Conservation (phyloP, 35 echinoderm and acorn worm genomes). For the Strongylocentrotus purpuratus region DNA sequence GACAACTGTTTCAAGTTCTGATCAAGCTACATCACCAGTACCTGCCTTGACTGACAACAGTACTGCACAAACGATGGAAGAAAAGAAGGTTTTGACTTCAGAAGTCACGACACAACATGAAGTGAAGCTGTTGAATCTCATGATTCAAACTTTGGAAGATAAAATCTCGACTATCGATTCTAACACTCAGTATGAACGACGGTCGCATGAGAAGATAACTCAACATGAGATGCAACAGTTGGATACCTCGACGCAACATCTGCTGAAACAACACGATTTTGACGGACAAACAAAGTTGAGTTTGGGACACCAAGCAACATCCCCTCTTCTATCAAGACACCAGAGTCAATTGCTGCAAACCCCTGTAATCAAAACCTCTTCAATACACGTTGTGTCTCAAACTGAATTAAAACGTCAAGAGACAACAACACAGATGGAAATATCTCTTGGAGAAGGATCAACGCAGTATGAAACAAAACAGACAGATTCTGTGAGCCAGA, state of each 20-base stretch:
- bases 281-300: not conserved
- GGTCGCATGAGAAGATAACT: not conserved
- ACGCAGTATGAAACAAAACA: conserved; percentile 18
- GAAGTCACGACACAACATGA: conserved; percentile 4
- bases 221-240: not conserved
- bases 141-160: conserved; percentile 30
- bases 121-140: conserved; percentile 12
- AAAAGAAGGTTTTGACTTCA: not conserved
- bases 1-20: not conserved
- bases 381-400: not conserved
- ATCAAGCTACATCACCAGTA: not conserved
- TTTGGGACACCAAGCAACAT: not conserved
- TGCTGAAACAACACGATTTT: not conserved
- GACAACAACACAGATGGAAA: not conserved
- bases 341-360: not conserved
- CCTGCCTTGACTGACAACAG: not conserved
- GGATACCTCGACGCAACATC: not conserved
- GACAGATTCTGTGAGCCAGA: conserved; percentile 27
- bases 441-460: not conserved
- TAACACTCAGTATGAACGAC: not conserved
- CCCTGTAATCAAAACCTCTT: not conserved
- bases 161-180: not conserved
- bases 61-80: not conserved
- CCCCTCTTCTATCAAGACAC: not conserved
- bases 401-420: not conserved